These are phyloP conservation scores for Machimus rusticus DNA, from an alignment of 2,888 invertebrate genomes.

Conservation along the genomic window DNA sequence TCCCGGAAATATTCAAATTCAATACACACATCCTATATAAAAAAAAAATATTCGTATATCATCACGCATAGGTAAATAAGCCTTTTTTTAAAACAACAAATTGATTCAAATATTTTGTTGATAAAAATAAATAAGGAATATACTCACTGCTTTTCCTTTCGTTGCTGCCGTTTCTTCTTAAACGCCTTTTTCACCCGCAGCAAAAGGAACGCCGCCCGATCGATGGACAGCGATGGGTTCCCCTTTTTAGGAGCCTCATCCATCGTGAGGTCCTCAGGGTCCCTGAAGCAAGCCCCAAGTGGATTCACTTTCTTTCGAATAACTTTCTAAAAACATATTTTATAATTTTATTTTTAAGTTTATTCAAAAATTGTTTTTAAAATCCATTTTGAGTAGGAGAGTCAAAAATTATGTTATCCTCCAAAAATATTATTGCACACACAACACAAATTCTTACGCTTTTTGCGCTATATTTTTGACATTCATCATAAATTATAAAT, in stretches of 20 bases:
- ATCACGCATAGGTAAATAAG: background rate
- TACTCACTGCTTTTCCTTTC: slow-evolving; percentile 86
- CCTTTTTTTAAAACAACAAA: background rate
- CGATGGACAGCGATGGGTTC: slow-evolving; percentile 76
- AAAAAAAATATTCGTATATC: background rate
- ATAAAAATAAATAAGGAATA: slow-evolving; percentile 27
- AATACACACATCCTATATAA: background rate
- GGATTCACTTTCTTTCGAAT: slow-evolving; percentile 48
- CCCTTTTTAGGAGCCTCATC: slow-evolving; percentile 57
- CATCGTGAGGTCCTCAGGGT: slow-evolving; percentile 51
- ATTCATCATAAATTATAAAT: background rate
- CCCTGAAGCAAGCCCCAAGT: slow-evolving; percentile 50
- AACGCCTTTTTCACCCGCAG: slow-evolving; percentile 88
- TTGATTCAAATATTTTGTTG: background rate
- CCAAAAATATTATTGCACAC: background rate
- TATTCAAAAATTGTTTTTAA: background rate
- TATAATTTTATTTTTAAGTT: background rate
- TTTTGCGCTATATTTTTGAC: background rate
- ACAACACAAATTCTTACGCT: background rate
- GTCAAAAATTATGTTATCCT: background rate
- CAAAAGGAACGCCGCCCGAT: slow-evolving; percentile 87
- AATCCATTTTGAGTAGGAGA: background rate
- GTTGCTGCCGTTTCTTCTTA: slow-evolving; percentile 86
- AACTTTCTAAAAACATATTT: slow-evolving; percentile 20
- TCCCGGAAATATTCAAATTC: background rate